These are phyloP conservation scores for Rapana venosa DNA, from an alignment of 2,888 invertebrate species.

Conservation along the genomic window DNA sequence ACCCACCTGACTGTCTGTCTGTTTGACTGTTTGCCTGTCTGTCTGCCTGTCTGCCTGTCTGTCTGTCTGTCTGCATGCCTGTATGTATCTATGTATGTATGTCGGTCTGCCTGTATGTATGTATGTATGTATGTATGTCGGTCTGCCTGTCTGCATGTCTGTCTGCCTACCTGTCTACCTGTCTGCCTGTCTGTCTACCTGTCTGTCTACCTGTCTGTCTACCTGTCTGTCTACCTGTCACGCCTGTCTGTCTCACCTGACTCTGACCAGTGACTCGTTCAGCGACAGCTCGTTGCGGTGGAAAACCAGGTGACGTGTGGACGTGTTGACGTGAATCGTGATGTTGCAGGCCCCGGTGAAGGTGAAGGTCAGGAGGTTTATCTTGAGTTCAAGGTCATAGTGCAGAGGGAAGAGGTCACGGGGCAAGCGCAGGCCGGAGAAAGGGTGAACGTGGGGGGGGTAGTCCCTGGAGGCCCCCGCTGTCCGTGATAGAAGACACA, in stretches of 20 bases:
- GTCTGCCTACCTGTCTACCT: background rate
- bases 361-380: constrained; percentile 56
- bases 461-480: background rate
- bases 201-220: background rate
- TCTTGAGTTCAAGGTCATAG: constrained; percentile 63
- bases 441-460: constrained; percentile 47
- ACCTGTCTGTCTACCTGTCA: background rate
- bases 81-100: background rate
- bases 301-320: constrained; percentile 63
- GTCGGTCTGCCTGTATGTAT: background rate
- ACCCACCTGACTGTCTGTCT: background rate
- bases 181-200: background rate
- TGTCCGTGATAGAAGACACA: background rate
- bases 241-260: constrained; percentile 42
- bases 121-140: background rate
- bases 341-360: constrained; percentile 65
- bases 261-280: constrained; percentile 45
- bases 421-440: constrained; percentile 62
- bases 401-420: constrained; percentile 60
- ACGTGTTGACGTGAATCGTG: constrained; percentile 50
- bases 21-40: background rate
- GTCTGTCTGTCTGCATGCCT: background rate
- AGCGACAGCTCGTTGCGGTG: constrained; percentile 57
- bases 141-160: background rate
- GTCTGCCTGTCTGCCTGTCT: background rate